Evolutionary conservation across 1,140 invertebrate species (phyloP).

Genomic region (Andricus grossulariae): DNA sequence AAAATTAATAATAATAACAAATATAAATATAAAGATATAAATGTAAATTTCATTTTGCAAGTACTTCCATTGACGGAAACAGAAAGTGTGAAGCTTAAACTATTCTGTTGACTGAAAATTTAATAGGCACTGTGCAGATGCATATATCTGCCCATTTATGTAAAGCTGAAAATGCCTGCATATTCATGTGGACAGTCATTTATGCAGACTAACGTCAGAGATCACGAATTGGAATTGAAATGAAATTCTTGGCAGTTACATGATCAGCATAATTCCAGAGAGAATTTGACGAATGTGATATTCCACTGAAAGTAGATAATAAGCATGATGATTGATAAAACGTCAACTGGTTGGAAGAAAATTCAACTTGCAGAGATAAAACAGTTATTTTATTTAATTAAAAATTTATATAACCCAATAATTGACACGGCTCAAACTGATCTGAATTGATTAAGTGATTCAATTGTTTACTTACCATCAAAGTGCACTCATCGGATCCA

Average conservation of each 20-base stretch:
- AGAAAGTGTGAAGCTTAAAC: not conserved
- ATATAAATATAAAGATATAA: too few relatives aligned
- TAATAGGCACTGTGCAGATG: constrained; percentile 2
- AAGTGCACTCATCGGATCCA: too few relatives aligned
- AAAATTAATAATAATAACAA: too few relatives aligned
- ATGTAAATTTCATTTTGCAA: too few relatives aligned
- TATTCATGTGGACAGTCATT: not conserved
- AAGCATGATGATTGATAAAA: too few relatives aligned
- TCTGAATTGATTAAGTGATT: too few relatives aligned
- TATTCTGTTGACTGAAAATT: not conserved
- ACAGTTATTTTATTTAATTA: too few relatives aligned
- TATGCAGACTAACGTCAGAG: not conserved
- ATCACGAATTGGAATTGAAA: constrained; percentile 22
- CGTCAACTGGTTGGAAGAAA: too few relatives aligned
- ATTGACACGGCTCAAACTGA: too few relatives aligned
- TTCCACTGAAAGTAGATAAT: not conserved
- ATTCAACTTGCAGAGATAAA: too few relatives aligned
- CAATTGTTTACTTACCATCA: too few relatives aligned
- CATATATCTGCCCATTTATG: constrained; percentile 24
- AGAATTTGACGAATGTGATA: not conserved
- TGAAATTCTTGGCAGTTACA: constrained; percentile 23
- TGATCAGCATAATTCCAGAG: not conserved
- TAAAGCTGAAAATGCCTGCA: constrained; percentile 7
- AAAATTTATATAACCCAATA: too few relatives aligned
- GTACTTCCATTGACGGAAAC: not conserved